Evolutionary conservation across 2,797 vertebrate species (phyloP).

Genomic region (Dryobates pubescens): DNA sequence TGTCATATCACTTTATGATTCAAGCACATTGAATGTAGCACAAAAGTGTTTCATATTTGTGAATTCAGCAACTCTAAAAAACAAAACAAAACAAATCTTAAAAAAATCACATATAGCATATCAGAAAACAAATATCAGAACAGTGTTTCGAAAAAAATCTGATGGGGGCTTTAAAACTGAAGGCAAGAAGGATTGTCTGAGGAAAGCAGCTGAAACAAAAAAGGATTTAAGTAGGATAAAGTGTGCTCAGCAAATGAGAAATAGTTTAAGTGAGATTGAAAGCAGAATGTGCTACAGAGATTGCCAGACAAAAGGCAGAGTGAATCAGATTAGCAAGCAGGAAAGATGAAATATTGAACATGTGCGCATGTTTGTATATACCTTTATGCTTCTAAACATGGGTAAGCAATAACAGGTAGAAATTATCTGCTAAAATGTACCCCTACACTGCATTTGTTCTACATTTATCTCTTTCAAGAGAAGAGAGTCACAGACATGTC

Average conservation of each 20-base stretch:
- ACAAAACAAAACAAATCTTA: background rate
- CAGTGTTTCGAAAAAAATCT: background rate
- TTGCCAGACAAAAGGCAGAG: background rate
- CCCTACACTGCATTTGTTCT: background rate
- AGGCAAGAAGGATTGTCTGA: background rate
- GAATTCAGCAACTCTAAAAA: background rate
- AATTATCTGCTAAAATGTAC: background rate
- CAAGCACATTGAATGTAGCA: background rate
- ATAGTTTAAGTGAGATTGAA: background rate
- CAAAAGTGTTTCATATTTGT: background rate
- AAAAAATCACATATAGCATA: background rate
- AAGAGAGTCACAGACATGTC: background rate
- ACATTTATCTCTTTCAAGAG: background rate
- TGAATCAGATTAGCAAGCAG: background rate
- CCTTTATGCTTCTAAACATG: background rate
- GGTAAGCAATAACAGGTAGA: background rate
- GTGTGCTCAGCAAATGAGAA: background rate
- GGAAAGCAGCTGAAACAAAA: background rate
- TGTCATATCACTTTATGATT: background rate
- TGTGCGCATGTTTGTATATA: background rate
- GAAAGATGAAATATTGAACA: background rate
- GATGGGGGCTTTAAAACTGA: background rate
- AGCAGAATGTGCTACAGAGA: background rate
- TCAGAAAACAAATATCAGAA: background rate
- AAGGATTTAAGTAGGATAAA: conserved; percentile 26